These are phyloP conservation scores for Machimus atricapillus DNA, from an alignment of 2,888 invertebrate species.

Conservation along the genomic window DNA sequence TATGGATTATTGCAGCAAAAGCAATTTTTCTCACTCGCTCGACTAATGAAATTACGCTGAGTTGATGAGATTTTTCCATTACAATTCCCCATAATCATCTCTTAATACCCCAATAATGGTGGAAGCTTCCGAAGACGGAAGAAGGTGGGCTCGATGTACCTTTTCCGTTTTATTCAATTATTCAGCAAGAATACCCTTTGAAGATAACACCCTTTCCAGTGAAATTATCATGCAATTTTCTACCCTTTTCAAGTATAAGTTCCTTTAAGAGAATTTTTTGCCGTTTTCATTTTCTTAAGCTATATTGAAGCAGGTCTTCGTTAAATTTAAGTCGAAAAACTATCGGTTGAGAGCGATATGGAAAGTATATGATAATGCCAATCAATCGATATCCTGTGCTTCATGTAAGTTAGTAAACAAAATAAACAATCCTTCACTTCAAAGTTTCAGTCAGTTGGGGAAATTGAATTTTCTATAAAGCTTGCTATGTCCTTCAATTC, in stretches of 20 bases:
- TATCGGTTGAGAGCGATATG: not conserved
- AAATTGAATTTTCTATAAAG: not conserved
- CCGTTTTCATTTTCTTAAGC: not conserved
- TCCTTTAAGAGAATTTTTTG: not conserved
- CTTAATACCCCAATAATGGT: conserved; percentile 21
- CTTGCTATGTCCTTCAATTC: not conserved
- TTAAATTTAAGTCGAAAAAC: not conserved
- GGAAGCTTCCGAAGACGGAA: not conserved
- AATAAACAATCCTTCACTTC: not conserved
- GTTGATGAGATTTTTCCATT: conserved; percentile 24
- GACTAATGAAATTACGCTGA: conserved; percentile 4
- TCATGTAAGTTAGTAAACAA: not conserved
- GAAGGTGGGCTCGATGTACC: not conserved
- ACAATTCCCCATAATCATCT: not conserved
- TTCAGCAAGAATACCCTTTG: not conserved
- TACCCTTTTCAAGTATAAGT: not conserved
- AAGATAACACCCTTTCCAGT: not conserved
- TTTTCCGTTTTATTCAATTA: not conserved
- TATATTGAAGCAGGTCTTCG: not conserved
- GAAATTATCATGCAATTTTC: not conserved
- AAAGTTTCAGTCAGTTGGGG: not conserved
- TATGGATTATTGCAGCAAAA: not conserved
- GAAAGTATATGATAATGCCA: not conserved
- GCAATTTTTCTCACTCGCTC: not conserved
- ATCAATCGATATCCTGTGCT: not conserved